phyloP scores from a whole-genome alignment of 2,797 vertebrate genomes.

The Peromyscus melanophrys region DNA sequence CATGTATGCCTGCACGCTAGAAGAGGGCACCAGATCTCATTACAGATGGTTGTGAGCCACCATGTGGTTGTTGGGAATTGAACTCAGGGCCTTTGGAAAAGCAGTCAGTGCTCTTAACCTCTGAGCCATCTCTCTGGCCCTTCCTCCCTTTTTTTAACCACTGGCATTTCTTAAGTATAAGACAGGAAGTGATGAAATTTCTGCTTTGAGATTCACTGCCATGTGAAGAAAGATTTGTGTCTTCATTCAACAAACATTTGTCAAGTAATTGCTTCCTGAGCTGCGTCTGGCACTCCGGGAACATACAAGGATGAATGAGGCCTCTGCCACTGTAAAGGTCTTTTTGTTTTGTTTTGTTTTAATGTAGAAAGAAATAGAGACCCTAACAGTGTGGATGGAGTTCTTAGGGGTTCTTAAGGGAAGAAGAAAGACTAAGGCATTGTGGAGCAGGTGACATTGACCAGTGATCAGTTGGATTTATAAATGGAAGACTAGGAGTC shows the following conservation, averaged over 20 bases:
- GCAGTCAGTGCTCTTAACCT: no score
- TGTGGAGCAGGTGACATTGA: slow-evolving; percentile 19
- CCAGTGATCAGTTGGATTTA: background rate
- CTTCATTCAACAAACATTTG: slow-evolving; percentile 47
- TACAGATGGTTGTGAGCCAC: no score
- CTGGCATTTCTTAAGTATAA: slow-evolving; percentile 24
- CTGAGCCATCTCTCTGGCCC: no score
- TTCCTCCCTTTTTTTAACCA: no score
- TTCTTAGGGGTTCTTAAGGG: slow-evolving; percentile 10
- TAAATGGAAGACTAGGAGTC: background rate
- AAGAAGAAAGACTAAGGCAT: background rate
- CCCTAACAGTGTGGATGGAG: background rate
- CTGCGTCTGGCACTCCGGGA: background rate
- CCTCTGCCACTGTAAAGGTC: background rate
- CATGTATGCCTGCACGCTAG: no score
- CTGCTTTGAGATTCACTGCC: slow-evolving; percentile 38
- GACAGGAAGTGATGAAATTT: slow-evolving; percentile 59
- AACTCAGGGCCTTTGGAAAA: no score
- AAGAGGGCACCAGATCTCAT: no score
- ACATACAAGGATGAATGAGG: background rate
- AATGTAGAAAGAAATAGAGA: background rate
- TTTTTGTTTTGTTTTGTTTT: background rate
- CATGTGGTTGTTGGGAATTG: no score
- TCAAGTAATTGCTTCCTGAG: slow-evolving; percentile 38
- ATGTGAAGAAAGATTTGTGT: slow-evolving; percentile 30